Evolutionary conservation across 1,140 invertebrate genomes (phyloP).

Genomic region (Drosophila pachea): DNA sequence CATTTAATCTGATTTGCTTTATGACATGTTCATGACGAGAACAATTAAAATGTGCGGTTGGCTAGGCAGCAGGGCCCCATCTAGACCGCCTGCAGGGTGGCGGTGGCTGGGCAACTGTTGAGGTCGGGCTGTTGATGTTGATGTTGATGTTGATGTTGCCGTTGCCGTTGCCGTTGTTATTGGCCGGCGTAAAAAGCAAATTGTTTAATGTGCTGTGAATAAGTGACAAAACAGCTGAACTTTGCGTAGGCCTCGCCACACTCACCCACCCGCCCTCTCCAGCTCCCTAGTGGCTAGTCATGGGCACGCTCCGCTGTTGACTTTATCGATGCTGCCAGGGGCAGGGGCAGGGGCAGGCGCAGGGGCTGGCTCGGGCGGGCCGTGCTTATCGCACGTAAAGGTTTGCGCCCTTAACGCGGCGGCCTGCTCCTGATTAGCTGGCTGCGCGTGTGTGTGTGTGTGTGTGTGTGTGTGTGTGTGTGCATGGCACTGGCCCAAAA

Average conservation of each 20-base stretch:
- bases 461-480: slow-evolving; percentile 32
- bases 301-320: slow-evolving; percentile 45
- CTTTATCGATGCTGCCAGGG: slow-evolving; percentile 52
- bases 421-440: slow-evolving; percentile 41
- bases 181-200: slow-evolving; percentile 76
- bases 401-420: slow-evolving; percentile 49
- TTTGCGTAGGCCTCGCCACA: slow-evolving; percentile 45
- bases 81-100: slow-evolving; percentile 16
- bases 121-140: background rate
- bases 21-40: slow-evolving; percentile 77
- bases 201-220: slow-evolving; percentile 77
- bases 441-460: slow-evolving; percentile 8
- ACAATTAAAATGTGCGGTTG: slow-evolving; percentile 77
- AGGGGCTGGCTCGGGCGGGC: background rate
- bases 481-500: slow-evolving; percentile 37
- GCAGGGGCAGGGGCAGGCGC: background rate
- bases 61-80: slow-evolving; percentile 58
- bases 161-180: slow-evolving; percentile 27
- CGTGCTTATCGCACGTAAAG: slow-evolving; percentile 66
- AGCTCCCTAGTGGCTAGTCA: slow-evolving; percentile 43
- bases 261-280: background rate
- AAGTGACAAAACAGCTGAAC: slow-evolving; percentile 76
- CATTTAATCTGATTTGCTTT: slow-evolving; percentile 77
- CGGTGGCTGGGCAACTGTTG: background rate
- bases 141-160: too few species aligned